Evolutionary conservation across 2,888 invertebrate species (phyloP), one percentile per base, ranked within the genome.

Genomic region (Stomorhina lunata): DNA sequence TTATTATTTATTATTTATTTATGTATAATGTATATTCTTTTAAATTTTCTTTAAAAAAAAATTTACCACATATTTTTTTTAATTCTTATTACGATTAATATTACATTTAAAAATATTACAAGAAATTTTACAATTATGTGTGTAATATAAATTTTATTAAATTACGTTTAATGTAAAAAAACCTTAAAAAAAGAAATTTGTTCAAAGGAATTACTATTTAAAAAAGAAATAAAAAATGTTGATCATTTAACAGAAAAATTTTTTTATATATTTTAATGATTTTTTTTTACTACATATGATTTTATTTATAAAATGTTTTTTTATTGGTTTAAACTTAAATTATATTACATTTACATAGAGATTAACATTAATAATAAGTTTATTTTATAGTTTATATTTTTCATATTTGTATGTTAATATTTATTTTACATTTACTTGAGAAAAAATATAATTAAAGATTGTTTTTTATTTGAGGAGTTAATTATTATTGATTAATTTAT

Each of bases 71-170:
- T 75, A 75, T 65, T 65, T 55, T 29, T 75, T 63, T 53, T 17
- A 2, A 2, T 17, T 22, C 17, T 71, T 71, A 72, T 68, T 63
- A 71, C 34, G 66, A 37, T 77, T 77, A 66, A n/a, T 34, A 72
- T 68, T 73, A 73, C 59, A 66, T 66, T 66, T n/a, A n/a, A 29
- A 59, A 79, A 79, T 66, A 66, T 48, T 79, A 72, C 79, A 72
- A 71, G 65, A 57, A 65, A 72, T 79, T 72, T 65, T 72, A 79
- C 65, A 79, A 15, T 63, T 79, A 57, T 75, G 32, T 29, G 12
- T 61, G 22, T 65, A 55, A 65, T 55, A 53, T 45, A 59, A 27
- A 40, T 61, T 15, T 63, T 61, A 63, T 34, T 27, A 34, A 71
- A 37, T 63, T 61, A 59, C 29, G 27, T 48, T 48, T 53, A 63